Base-by-base conservation (phyloP, 2,888 invertebrate species). In the Scotopteryx bipunctaria region DNA sequence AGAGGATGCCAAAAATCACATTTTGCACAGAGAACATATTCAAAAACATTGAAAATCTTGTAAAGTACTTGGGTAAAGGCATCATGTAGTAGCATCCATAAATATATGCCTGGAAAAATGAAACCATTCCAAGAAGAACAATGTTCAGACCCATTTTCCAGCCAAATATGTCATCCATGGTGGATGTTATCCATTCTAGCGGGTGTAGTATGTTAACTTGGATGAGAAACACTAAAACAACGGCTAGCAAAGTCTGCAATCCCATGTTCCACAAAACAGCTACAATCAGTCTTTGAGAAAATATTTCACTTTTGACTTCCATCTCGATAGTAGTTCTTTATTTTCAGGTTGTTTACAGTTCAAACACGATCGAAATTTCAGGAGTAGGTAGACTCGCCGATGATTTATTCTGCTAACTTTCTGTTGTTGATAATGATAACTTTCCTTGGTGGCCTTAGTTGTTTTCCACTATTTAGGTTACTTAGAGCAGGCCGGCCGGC, bases 41-140 rank as follows among this genome's bases (percentile, higher is more conserved):
- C 21, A 93, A 69, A 41, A 95, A 85, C 83, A 93, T 93, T 2
- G 91, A 91, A 65, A 95, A 94, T 65, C 95, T 91, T 8, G 93
- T 94, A 27, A 92, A 91, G 56, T 92, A 91, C 66, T 93, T 94
- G 0, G 91, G 88, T 25, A 92, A 82, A 38, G 92, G 91, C 13
- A 91, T 83, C 15, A 95, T 88, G 64, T 94, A 94, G 59, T 93
- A 93, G 69, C 94, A 94, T 35, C 94, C 94, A 68, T 94, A 93
- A 23, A 94, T 89, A 29, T 94, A 86, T n/a, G 95, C 94, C 81
- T 95, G 95, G 3, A 94, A 88, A 54, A 94, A 92, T 5, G 94
- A 93, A 0, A 94, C 91, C 16, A 89, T 73, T 6, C 92, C 86
- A 11, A 95, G 91, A 0, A 95, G 92, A 16, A 94, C 78, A 35